Evolutionary conservation across 2,888 invertebrate species (phyloP).

Genomic region (Gnatocerus cornutus): DNA sequence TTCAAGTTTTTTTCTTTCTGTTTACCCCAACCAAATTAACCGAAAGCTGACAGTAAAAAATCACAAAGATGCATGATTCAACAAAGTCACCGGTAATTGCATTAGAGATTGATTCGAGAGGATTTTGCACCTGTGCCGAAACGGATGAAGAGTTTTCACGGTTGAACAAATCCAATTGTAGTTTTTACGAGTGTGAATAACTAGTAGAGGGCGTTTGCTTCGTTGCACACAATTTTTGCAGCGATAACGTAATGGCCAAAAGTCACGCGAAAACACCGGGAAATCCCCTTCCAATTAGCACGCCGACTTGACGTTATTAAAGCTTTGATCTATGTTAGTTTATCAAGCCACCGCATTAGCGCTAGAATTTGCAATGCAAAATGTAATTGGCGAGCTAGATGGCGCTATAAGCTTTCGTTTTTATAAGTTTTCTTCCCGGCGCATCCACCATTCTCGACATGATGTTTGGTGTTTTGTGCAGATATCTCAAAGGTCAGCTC

Average conservation of each 20-base stretch:
- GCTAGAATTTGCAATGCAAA: neutral
- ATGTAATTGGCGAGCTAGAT: neutral
- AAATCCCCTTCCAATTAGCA: conserved; percentile 2
- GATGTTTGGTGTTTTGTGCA: too few species aligned
- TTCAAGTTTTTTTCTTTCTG: neutral
- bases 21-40: conserved; percentile 5
- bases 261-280: neutral
- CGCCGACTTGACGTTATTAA: neutral
- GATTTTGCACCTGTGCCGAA: neutral
- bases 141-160: neutral
- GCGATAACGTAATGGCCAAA: neutral
- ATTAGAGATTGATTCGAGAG: conserved; percentile 4
- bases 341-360: neutral
- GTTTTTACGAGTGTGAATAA: neutral
- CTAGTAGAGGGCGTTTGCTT: neutral
- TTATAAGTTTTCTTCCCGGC: too few species aligned
- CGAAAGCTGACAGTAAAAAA: neutral
- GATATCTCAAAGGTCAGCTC: too few species aligned
- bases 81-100: neutral
- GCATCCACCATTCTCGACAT: neutral
- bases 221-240: conserved; percentile 1
- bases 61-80: neutral
- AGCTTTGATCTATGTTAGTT: conserved; percentile 1
- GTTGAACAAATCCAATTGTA: neutral
- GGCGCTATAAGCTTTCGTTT: neutral